These are phyloP conservation scores for pig (Sus scrofa) DNA, from an alignment of 2,113 vertebrate species.

Conservation along the genomic window T2T-Sscrofa CM000830.6:84754001-84754500, in stretches of 20 bases:
- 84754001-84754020: neutral
- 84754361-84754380: neutral
- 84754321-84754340: neutral
- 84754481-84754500: neutral
- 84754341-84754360: neutral
- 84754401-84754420: neutral
- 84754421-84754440: neutral
- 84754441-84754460: neutral
- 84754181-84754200: slow-evolving; percentile 28
- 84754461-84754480: neutral
- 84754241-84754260: neutral
- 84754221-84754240: neutral
- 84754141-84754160: neutral
- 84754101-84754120: slow-evolving; percentile 33
- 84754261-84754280: neutral
- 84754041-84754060: slow-evolving; percentile 51
- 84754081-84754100: neutral
- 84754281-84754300: neutral
- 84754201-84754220: slow-evolving; percentile 34
- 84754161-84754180: neutral
- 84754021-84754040: slow-evolving; percentile 19
- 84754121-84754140: slow-evolving; percentile 45
- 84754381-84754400: neutral
- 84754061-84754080: neutral
- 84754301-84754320: neutral